Evolutionary conservation across 23 tunicate species (phyloP).

Genomic region (Trididemnum nubilum): DNA sequence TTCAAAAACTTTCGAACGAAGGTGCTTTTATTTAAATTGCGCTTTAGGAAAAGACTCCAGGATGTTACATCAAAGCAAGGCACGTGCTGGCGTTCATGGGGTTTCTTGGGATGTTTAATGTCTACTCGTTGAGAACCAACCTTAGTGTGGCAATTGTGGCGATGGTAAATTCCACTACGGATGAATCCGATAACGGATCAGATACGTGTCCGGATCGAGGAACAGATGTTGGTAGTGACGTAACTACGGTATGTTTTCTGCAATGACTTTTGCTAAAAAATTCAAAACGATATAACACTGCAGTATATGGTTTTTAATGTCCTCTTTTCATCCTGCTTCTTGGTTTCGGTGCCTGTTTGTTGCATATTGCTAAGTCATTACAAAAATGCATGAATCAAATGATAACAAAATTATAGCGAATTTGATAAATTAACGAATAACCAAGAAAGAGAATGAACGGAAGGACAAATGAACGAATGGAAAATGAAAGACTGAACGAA

Average conservation of each 20-base stretch:
- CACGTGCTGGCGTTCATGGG: conserved; percentile 74
- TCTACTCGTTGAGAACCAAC: conserved; percentile 65
- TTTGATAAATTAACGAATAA: too few relatives aligned
- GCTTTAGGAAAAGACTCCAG: conserved; percentile 78
- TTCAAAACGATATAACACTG: not conserved
- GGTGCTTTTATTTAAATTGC: not conserved
- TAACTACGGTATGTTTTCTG: conserved; percentile 37
- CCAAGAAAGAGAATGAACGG: too few relatives aligned
- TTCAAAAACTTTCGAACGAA: too few relatives aligned
- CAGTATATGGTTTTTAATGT: too few relatives aligned
- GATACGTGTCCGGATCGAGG: conserved; percentile 76
- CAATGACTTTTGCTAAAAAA: not conserved
- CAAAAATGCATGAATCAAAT: too few relatives aligned
- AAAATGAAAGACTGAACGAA: too few relatives aligned
- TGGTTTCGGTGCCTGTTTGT: too few relatives aligned
- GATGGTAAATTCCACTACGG: conserved; percentile 68
- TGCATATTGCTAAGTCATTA: too few relatives aligned
- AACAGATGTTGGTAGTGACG: not conserved
- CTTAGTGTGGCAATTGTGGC: conserved; percentile 87
- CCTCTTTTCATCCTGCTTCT: too few relatives aligned
- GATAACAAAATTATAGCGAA: too few relatives aligned
- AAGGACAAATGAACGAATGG: too few relatives aligned
- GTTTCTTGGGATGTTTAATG: conserved; percentile 80
- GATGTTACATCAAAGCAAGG: conserved; percentile 71
- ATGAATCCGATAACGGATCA: conserved; percentile 28